phyloP scores from a whole-genome alignment of 1,140 invertebrate genomes.

The Atta cephalotes region DNA sequence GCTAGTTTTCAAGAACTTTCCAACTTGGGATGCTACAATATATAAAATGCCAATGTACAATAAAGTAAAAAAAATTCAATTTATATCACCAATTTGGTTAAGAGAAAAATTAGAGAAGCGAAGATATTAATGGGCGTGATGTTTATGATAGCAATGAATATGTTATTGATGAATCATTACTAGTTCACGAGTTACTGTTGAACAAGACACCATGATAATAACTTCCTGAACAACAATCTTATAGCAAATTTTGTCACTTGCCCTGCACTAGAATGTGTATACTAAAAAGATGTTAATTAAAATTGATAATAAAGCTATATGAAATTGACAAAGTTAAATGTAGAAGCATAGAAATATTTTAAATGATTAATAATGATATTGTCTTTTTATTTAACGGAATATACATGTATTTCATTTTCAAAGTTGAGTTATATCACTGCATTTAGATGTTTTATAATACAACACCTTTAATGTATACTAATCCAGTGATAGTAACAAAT shows the following conservation, averaged over 20 bases:
- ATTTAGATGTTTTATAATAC: too few species aligned
- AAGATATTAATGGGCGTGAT: background rate
- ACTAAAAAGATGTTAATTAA: too few species aligned
- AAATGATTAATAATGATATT: too few species aligned
- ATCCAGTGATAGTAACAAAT: too few species aligned
- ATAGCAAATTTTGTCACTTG: background rate
- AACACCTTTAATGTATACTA: too few species aligned
- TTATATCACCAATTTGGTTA: slow-evolving; percentile 15
- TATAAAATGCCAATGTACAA: slow-evolving; percentile 23
- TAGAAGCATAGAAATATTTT: too few species aligned
- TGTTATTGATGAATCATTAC: background rate
- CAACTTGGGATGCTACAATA: slow-evolving; percentile 86
- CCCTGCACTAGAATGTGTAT: too few species aligned
- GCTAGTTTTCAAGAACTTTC: slow-evolving; percentile 87
- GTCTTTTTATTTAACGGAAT: too few species aligned
- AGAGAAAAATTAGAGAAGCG: slow-evolving; percentile 44
- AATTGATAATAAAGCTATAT: too few species aligned
- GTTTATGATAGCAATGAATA: background rate
- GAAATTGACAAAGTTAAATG: too few species aligned
- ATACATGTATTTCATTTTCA: too few species aligned
- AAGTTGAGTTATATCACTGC: too few species aligned
- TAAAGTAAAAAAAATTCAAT: background rate
- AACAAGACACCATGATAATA: background rate
- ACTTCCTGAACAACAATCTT: background rate
- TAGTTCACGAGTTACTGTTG: background rate